phyloP scores from a whole-genome alignment of 2,113 vertebrate species.

The Fregetta grallaria region DNA sequence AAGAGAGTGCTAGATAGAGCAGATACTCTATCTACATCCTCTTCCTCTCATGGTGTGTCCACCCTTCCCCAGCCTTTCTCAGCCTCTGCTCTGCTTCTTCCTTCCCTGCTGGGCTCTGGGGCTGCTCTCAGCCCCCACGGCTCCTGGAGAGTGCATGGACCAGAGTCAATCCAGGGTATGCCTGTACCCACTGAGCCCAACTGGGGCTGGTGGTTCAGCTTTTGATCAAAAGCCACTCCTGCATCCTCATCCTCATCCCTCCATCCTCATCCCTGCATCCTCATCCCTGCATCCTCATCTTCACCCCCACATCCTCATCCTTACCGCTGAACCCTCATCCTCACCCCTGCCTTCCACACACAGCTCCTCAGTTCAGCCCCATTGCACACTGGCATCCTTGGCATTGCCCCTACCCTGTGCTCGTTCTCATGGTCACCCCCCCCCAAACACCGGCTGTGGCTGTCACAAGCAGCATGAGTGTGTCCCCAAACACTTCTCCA shows the following conservation, averaged over 20 bases:
- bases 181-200: not conserved
- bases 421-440: rapidly evolving
- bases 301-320: not conserved
- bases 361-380: not conserved
- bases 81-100: not conserved
- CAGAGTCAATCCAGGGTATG: not conserved
- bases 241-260: not conserved
- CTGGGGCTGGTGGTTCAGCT: not conserved
- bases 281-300: not conserved
- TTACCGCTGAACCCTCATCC: not conserved
- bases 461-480: not conserved
- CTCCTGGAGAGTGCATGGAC: too few relatives aligned
- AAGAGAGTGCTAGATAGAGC: not conserved
- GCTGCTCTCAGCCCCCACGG: not conserved
- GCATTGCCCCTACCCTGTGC: not conserved
- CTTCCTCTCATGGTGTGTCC: not conserved
- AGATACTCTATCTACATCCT: not conserved
- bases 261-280: too few relatives aligned
- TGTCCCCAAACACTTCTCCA: not conserved
- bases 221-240: not conserved
- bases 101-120: not conserved
- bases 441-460: rapidly evolving
- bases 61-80: not conserved
- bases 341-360: not conserved
- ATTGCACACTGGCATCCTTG: not conserved